Percentiles rank a stretch among this genome's conserved stretches.
Evolutionary conservation across 2,797 vertebrate genomes (phyloP).

Genomic region (Chiroxiphia lanceolata): DNA sequence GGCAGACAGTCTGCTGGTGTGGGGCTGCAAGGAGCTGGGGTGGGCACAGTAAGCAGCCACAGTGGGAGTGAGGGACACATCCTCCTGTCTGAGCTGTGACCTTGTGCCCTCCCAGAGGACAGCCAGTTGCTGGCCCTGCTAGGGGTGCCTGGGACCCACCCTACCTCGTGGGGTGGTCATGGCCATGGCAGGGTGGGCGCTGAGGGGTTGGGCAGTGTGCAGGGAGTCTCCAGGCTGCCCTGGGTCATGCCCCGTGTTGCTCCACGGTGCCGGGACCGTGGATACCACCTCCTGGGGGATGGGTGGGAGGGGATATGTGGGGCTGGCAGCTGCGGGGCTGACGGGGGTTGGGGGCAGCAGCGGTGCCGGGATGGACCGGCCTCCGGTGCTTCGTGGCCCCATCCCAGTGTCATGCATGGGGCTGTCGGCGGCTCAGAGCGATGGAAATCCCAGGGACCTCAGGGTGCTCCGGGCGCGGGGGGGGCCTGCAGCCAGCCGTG

Average conservation of each 20-base stretch:
- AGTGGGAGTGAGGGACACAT: not conserved
- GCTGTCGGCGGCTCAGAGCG: rapidly evolving
- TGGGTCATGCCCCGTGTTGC: rapidly evolving
- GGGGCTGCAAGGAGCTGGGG: not conserved
- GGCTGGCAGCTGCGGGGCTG: not conserved
- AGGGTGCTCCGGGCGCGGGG: not conserved
- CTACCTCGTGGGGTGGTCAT: not conserved
- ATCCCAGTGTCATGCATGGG: not conserved
- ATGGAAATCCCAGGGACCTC: rapidly evolving
- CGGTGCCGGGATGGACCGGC: not conserved
- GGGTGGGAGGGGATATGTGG: not conserved
- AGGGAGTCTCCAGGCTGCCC: not conserved
- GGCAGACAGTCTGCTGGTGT: not conserved
- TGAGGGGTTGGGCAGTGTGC: not conserved
- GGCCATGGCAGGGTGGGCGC: rapidly evolving
- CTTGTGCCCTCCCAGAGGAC: slow-evolving; percentile 26
- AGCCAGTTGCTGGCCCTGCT: not conserved
- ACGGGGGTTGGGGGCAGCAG: not conserved
- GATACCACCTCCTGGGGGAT: rapidly evolving
- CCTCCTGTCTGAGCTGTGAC: not conserved
- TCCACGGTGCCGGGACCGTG: rapidly evolving
- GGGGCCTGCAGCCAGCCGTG: not conserved
- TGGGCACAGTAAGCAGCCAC: rapidly evolving
- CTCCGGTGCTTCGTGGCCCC: not conserved
- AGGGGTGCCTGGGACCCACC: not conserved